Evolutionary conservation across 2,797 vertebrate genomes (phyloP).

Genomic region (Aythya fuligula): DNA sequence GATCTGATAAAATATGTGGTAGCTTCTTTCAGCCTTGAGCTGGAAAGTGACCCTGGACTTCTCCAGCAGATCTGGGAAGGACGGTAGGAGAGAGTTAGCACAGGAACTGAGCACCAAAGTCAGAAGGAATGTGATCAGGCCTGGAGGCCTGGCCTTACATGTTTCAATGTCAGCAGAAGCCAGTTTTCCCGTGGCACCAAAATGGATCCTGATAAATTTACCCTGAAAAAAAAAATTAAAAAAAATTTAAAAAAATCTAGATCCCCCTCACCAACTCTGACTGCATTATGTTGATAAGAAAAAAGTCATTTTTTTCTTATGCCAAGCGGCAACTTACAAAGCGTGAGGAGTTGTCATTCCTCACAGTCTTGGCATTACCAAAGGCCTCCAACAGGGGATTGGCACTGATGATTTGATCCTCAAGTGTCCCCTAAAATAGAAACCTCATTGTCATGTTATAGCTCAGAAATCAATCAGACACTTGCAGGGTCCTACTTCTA

Average conservation of each 20-base stretch:
- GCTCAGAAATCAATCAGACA: background rate
- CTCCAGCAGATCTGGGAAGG: slow-evolving; percentile 86
- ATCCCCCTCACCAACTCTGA: background rate
- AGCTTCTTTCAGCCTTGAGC: slow-evolving; percentile 90
- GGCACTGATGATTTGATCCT: slow-evolving; percentile 87
- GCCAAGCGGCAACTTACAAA: slow-evolving; percentile 77
- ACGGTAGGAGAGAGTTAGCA: background rate
- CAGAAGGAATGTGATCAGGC: background rate
- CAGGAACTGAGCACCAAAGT: background rate
- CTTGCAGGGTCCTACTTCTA: background rate
- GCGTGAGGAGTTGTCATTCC: slow-evolving; percentile 86
- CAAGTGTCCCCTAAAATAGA: slow-evolving; percentile 79
- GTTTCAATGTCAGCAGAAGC: slow-evolving; percentile 88
- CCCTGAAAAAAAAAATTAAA: slow-evolving; percentile 65
- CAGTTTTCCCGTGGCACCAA: slow-evolving; percentile 87
- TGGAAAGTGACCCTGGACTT: slow-evolving; percentile 93
- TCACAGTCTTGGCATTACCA: slow-evolving; percentile 82
- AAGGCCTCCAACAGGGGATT: slow-evolving; percentile 86
- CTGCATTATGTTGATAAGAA: background rate
- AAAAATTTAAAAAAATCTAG: background rate
- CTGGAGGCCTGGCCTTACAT: slow-evolving; percentile 63
- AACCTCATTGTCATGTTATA: background rate
- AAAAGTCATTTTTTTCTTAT: background rate
- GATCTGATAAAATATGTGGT: slow-evolving; percentile 94
- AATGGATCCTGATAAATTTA: slow-evolving; percentile 91